phyloP scores from a whole-genome alignment of 2,113 vertebrate species.

The Stomatorhinus ivindoensis region DNA sequence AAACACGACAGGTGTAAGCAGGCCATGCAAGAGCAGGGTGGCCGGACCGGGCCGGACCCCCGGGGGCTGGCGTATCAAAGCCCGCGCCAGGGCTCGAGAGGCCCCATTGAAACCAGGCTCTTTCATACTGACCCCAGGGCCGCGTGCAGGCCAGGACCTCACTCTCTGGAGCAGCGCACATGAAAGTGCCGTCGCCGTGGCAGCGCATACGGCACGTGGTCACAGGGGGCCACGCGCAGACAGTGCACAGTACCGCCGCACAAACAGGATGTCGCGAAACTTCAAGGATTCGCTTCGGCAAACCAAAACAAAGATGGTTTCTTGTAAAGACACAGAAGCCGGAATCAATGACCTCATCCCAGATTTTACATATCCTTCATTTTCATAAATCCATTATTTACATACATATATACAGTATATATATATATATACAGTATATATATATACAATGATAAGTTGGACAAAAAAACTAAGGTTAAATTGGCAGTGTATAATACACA shows the following conservation, averaged over 20 bases:
- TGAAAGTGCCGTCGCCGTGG: constrained; percentile 35
- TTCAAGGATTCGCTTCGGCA: neutral
- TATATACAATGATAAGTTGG: neutral
- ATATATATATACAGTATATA: neutral
- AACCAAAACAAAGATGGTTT: neutral
- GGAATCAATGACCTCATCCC: constrained; percentile 36
- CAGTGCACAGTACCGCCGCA: neutral
- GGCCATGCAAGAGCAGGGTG: constrained; percentile 31
- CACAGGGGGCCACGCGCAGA: neutral
- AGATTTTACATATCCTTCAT: neutral
- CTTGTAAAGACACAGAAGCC: neutral
- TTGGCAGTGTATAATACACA: neutral
- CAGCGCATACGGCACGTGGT: neutral
- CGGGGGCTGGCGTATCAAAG: constrained; percentile 28
- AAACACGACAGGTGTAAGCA: constrained; percentile 60
- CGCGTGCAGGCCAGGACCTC: constrained; percentile 23
- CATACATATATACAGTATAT: neutral
- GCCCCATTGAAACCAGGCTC: constrained; percentile 49
- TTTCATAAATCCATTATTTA: neutral
- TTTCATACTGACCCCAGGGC: constrained; percentile 63
- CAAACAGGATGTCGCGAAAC: neutral
- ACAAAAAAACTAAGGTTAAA: neutral
- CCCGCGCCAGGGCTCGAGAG: constrained; percentile 48
- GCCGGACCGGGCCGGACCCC: constrained; percentile 35
- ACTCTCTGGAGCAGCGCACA: constrained; percentile 40